These are phyloP conservation scores for Lamproptera curius DNA, from an alignment of 2,888 invertebrate genomes.

Conservation along the genomic window DNA sequence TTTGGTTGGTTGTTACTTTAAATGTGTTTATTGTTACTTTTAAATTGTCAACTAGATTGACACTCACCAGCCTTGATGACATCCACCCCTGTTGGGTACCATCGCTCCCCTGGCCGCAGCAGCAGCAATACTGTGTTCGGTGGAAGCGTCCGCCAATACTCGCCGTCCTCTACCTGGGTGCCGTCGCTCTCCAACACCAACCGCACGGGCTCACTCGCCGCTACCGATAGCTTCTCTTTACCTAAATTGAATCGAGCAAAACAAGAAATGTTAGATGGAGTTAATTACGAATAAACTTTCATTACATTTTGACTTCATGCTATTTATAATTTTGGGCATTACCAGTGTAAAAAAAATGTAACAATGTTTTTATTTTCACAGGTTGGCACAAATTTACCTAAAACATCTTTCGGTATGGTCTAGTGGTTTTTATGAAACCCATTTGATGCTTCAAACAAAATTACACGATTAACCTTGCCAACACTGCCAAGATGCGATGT, in stretches of 20 bases:
- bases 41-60: background rate
- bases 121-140: constrained; percentile 94
- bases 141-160: constrained; percentile 95
- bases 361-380: too few species aligned
- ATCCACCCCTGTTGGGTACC: constrained; percentile 96
- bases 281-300: too few species aligned
- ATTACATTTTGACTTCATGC: background rate
- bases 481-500: too few species aligned
- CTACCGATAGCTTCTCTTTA: constrained; percentile 93
- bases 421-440: too few species aligned
- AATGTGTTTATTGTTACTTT: too few species aligned
- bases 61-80: constrained; percentile 94
- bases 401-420: too few species aligned
- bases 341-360: too few species aligned
- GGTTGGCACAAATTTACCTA: too few species aligned
- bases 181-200: constrained; percentile 97
- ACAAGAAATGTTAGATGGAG: background rate
- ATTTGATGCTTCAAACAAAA: too few species aligned
- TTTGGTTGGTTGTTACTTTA: too few species aligned
- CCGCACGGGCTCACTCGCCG: constrained; percentile 90
- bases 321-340: background rate
- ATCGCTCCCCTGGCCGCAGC: constrained; percentile 93
- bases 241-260: constrained; percentile 65
- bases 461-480: too few species aligned
- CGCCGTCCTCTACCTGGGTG: constrained; percentile 97